Conservation (phyloP, 2,888 invertebrate genomes). For the Diabrotica balteata region DNA sequence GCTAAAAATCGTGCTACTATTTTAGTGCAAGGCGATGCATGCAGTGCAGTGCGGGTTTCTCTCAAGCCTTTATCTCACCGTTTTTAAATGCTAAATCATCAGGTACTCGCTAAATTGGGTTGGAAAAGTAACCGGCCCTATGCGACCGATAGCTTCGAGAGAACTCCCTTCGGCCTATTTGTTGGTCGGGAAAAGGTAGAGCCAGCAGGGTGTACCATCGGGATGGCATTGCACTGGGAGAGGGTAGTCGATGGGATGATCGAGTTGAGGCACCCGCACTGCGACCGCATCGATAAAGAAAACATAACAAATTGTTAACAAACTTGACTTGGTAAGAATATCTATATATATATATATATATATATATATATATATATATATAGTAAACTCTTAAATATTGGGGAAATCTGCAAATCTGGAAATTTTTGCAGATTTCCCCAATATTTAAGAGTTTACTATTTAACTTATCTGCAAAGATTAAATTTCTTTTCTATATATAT, state of each 20-base stretch:
- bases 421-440: no score
- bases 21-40: constrained; percentile 37
- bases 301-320: constrained; percentile 15
- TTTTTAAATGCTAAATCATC: constrained; percentile 8
- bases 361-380: no score
- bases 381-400: no score
- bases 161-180: constrained; percentile 85
- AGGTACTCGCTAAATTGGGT: constrained; percentile 68
- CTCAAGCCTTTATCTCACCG: constrained; percentile 32
- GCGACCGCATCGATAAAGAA: constrained; percentile 37
- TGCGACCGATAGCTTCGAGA: constrained; percentile 76
- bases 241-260: constrained; percentile 62
- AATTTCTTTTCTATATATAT: no score
- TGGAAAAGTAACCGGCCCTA: constrained; percentile 88
- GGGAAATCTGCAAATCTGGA: no score
- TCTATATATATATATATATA: no score
- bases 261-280: constrained; percentile 60
- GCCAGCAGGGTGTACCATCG: constrained; percentile 91
- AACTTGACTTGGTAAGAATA: no score
- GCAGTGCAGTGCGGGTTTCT: constrained; percentile 49
- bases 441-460: no score
- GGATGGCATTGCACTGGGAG: constrained; percentile 72
- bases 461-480: no score
- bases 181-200: constrained; percentile 92
- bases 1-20: constrained; percentile 7